Conservation (phyloP, 2,113 vertebrate species). For the Holacanthus passer region DNA sequence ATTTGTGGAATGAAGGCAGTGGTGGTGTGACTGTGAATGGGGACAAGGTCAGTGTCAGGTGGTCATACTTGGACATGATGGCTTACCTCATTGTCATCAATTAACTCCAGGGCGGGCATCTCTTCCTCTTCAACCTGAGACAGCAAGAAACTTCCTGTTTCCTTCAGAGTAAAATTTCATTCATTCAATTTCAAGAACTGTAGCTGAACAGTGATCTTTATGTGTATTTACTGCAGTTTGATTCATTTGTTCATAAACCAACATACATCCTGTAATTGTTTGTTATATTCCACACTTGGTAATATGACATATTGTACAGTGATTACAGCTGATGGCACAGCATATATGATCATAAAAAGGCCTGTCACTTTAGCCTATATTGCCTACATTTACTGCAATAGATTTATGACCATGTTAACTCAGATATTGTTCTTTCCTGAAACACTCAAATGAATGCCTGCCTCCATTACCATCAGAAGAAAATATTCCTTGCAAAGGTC, state of each 20-base stretch:
- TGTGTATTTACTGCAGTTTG: too few species aligned
- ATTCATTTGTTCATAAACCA: not conserved
- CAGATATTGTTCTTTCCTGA: not conserved
- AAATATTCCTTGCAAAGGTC: not conserved
- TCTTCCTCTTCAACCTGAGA: constrained; percentile 48
- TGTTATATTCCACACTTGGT: not conserved
- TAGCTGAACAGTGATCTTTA: not conserved
- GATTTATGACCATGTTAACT: not conserved
- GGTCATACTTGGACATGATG: constrained; percentile 45
- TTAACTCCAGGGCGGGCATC: constrained; percentile 76
- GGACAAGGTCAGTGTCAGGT: not conserved
- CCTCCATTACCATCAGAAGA: not conserved
- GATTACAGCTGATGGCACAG: not conserved
- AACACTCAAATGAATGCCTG: not conserved
- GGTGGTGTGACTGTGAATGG: not conserved
- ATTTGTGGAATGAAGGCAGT: not conserved
- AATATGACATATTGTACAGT: not conserved
- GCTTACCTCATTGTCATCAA: constrained; percentile 45
- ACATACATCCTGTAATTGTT: not conserved
- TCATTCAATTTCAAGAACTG: too few species aligned
- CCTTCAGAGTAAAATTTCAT: not conserved
- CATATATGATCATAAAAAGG: not conserved
- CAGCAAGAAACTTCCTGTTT: not conserved
- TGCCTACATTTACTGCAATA: not conserved
- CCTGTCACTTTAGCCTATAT: not conserved